These are phyloP conservation scores for Phaenicophaeus curvirostris DNA, from an alignment of 2,797 vertebrate genomes.

Conservation along the genomic window DNA sequence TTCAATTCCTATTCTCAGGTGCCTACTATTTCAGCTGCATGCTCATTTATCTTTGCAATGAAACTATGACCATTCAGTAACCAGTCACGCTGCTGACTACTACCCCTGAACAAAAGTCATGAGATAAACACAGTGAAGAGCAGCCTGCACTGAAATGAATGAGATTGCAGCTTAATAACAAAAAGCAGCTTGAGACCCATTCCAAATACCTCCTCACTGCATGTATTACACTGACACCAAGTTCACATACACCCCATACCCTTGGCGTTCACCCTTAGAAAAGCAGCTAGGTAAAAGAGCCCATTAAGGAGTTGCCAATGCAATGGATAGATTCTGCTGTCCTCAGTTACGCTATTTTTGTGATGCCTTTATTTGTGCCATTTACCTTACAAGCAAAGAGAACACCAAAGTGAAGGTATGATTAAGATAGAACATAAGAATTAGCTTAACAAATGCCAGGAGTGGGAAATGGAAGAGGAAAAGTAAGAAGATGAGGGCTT, in stretches of 20 bases:
- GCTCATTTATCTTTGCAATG: neutral
- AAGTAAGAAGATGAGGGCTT: neutral
- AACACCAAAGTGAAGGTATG: neutral
- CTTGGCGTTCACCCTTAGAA: neutral
- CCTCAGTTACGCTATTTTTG: neutral
- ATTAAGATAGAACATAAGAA: neutral
- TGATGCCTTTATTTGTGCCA: neutral
- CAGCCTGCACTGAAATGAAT: neutral
- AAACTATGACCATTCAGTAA: neutral
- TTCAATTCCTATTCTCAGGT: neutral
- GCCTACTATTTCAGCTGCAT: neutral
- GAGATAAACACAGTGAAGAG: neutral
- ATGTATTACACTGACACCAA: neutral
- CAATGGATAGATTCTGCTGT: neutral
- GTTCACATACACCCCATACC: rapidly evolving
- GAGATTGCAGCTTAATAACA: neutral
- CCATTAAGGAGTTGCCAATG: neutral
- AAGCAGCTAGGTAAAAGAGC: neutral
- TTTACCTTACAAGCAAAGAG: neutral
- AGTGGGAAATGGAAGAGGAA: neutral
- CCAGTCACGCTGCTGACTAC: neutral
- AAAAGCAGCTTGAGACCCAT: neutral
- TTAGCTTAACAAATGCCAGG: neutral
- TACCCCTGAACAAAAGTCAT: neutral
- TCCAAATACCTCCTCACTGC: neutral